A percentile compares a stretch with the other conserved stretches of the same genome.
phyloP scores from a whole-genome alignment of 2,113 vertebrate species.

The Campylomormyrus numenius region DNA sequence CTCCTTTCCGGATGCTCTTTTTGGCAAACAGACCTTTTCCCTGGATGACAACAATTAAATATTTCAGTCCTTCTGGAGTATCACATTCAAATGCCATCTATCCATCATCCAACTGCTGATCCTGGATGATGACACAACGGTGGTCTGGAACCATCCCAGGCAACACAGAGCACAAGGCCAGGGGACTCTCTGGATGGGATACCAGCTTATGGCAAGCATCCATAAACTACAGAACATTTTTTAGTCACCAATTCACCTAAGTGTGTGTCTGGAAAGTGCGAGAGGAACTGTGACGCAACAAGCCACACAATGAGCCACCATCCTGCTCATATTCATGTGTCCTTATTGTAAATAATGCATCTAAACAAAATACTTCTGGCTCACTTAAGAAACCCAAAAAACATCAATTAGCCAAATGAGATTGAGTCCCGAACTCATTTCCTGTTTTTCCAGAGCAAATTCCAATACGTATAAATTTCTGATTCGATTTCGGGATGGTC shows the following conservation, averaged over 20 bases:
- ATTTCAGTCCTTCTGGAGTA: not conserved
- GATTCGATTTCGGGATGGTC: not conserved
- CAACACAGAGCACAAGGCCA: not conserved
- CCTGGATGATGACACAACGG: not conserved
- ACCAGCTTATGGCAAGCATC: not conserved
- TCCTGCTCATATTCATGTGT: not conserved
- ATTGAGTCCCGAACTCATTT: not conserved
- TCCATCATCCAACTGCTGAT: not conserved
- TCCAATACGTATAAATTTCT: not conserved
- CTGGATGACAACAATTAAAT: slow-evolving; percentile 47
- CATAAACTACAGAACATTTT: not conserved
- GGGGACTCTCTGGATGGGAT: not conserved
- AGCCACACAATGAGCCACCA: not conserved
- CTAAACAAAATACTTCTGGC: not conserved
- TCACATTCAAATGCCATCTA: not conserved
- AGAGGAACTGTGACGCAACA: not conserved
- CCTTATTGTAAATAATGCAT: not conserved
- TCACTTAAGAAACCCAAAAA: not conserved
- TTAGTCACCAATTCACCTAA: not conserved
- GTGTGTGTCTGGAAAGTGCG: not conserved
- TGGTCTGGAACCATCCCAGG: not conserved
- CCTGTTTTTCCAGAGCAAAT: not conserved
- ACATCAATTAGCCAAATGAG: not conserved
- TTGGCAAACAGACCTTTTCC: slow-evolving; percentile 90
- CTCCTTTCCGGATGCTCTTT: slow-evolving; percentile 76